Evolutionary conservation across 2,113 vertebrate genomes (phyloP).

Genomic region (Eupsittula cactorum): DNA sequence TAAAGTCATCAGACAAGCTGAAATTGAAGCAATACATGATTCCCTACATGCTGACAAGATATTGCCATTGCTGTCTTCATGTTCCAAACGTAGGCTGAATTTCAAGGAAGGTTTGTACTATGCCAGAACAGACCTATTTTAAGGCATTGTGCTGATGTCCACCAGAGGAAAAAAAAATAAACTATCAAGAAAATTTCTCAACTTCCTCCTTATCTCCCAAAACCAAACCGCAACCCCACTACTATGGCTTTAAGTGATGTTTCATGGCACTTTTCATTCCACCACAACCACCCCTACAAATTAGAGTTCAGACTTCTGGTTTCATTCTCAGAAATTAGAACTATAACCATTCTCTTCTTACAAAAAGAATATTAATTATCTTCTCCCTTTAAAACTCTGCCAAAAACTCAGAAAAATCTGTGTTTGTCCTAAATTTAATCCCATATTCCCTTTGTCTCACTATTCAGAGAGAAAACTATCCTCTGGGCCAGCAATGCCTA

Average conservation of each 20-base stretch:
- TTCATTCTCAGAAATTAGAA: neutral
- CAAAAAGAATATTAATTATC: neutral
- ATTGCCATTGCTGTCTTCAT: neutral
- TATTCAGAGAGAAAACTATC: neutral
- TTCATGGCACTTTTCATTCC: neutral
- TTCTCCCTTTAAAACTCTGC: neutral
- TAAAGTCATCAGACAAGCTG: conserved; percentile 27
- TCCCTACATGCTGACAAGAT: neutral
- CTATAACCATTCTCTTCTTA: neutral
- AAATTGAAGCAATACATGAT: neutral
- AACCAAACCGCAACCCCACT: neutral
- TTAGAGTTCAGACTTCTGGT: neutral
- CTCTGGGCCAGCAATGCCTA: neutral
- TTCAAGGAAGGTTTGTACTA: neutral
- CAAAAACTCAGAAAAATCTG: neutral
- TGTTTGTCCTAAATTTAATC: neutral
- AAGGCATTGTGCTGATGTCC: neutral
- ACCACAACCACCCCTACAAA: neutral
- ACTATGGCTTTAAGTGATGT: neutral
- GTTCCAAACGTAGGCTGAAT: neutral
- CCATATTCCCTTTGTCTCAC: neutral
- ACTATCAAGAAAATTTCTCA: neutral
- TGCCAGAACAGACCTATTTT: neutral
- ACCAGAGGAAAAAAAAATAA: neutral
- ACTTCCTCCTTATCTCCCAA: neutral